A percentile compares a stretch with the other conserved stretches of the same genome.
phyloP scores from a whole-genome alignment of 2,113 vertebrate genomes.

The Caranx melampygus region DNA sequence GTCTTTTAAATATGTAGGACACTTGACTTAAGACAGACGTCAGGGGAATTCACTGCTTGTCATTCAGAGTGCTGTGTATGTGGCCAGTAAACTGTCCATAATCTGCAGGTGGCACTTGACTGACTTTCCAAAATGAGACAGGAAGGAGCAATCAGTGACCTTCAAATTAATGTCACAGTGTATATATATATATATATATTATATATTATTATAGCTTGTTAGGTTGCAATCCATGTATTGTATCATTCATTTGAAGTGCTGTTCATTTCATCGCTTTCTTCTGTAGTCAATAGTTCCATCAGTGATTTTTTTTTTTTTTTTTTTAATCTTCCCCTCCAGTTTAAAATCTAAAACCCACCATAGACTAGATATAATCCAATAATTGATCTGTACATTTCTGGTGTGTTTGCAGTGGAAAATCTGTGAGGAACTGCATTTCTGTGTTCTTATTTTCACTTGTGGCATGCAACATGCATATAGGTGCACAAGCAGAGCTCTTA shows the following conservation, averaged over 20 bases:
- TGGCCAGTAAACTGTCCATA: slow-evolving; percentile 24
- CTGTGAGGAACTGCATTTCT: no score
- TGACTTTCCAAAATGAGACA: not conserved
- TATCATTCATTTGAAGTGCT: not conserved
- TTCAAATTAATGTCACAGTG: slow-evolving; percentile 21
- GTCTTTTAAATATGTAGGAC: slow-evolving; percentile 76
- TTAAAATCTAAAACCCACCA: no score
- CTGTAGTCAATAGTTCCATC: not conserved
- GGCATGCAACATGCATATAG: not conserved
- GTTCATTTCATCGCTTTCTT: not conserved
- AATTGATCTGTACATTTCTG: not conserved
- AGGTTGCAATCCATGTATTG: not conserved
- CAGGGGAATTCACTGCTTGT: slow-evolving; percentile 65
- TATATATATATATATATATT: no score
- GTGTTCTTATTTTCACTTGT: not conserved
- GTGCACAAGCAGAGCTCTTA: not conserved
- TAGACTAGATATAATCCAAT: not conserved
- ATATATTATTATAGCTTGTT: not conserved
- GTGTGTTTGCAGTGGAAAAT: not conserved
- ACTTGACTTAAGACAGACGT: slow-evolving; percentile 66
- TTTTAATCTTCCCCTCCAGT: not conserved
- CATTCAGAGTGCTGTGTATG: slow-evolving; percentile 59
- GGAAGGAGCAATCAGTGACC: not conserved
- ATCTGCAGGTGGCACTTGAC: slow-evolving; percentile 17
- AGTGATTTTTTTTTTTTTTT: not conserved